Base-by-base conservation (phyloP, 2,888 invertebrate genomes). In the Tetanocera ferruginea region DNA sequence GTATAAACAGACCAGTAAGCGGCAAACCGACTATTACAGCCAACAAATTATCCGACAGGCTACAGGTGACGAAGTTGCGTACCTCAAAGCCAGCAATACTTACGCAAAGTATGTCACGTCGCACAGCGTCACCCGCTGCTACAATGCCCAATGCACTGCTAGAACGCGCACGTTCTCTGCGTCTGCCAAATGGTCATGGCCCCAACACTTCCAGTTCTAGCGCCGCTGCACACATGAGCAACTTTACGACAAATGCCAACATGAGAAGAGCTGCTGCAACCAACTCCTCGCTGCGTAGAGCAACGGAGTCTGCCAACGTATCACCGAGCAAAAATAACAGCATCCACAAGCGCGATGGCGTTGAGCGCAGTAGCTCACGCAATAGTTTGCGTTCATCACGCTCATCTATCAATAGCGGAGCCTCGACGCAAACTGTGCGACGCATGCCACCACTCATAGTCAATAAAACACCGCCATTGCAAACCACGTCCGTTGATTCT, bases 371-470 rank as follows among this genome's bases (percentile, higher is more conserved):
- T 5, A 93, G 94, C 19, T 96, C 96, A 0, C 91, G 95, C 55
- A 94, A 95, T 60, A 96, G 96, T 75, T 90, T 96, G 19, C 92
- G 95, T 31, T 96, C 96, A 85, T 96, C 96, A 0, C 91, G 95
- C 37, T 96, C 95, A 85, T 96, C 96, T 0, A 90, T 96, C 74
- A 96, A 96, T 86, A 96, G 96, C 87, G 93, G 95, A 3, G 93
- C 94, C 0, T 94, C 94, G 2, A 93, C 93, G 0, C 94, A 94
- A 75, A 96, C 96, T 0, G 96, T 96, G 0, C 92, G 94, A 81
- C 93, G 94, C 79, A 92, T 94, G 78, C 93, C 94, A 5, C 78
- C 85, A 14, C 76, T 79, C 5, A 83, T 52, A 19, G 34, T 78
- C 19, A 73, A 67, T 43, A 82, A 82, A 55, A 51, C 81, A 5